Base-by-base conservation (phyloP, 2,113 vertebrate genomes). In the Silurus meridionalis region DNA sequence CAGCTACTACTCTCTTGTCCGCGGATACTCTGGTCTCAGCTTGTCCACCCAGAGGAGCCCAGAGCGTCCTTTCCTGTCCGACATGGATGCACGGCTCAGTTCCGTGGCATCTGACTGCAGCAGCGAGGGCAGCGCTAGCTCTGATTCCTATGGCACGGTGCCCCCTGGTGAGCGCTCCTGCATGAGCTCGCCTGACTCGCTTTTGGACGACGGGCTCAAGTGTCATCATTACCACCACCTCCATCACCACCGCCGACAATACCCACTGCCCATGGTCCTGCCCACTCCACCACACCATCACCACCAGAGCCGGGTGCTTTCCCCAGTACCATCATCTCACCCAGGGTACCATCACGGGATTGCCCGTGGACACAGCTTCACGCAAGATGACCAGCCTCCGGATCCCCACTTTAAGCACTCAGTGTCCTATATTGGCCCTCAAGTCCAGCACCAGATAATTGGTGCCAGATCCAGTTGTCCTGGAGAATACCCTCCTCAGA, bases 61-160 rank as follows among this genome's bases (percentile, higher is more conserved):
- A 0, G 97, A 99, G 87, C 92, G 95, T 81, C 96, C 95, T 87
- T 97, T 97, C 92, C 95, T 96, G 46, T 86, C 95, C 37, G 97
- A 99, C 90, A 91, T 94, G 0, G 97, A 98, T 87, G 96, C 96
- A 46, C 93, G 96, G 25, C 94, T 96, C 0, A 96, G 95, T 88
- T 97, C 97, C 0, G 95, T 97, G 0, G 96, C 97, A 19, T 99
- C 98, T 0, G 98, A 99, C 80, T 98, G 97, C 90, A 97, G 97
- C 93, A 98, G 97, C 0, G 98, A 99, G 89, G 96, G 98, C 90
- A 97, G 97, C 57, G 63, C 95, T 89, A 99, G 98, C 1, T 95
- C 94, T 0, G 97, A 99, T 85, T 99, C 97, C 0, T 98, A 97
- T 0, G 87, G 89, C 0, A 91, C 86, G 2, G 71, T 93, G 66